Base-by-base conservation (phyloP, 2,113 vertebrate species). In the Pachycephala philippinensis region DNA sequence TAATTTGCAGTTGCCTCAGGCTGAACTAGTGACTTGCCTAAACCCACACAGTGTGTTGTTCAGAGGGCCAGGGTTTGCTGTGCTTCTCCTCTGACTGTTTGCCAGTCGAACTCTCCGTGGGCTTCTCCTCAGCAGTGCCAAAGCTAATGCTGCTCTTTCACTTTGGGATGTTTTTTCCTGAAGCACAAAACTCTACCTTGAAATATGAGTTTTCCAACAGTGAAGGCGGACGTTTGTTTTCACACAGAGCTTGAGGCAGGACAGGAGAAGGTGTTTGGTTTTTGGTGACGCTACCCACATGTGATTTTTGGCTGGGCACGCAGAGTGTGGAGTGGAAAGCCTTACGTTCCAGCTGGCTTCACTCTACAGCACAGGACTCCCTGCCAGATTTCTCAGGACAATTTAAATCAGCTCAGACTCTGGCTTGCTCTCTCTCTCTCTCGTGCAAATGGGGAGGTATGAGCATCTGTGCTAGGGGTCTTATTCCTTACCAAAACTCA, bases 241-340 rank as follows among this genome's bases (percentile, higher is more conserved):
- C 88, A 95, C 56, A 57, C 52, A 87, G 60, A 86, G 71, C 85
- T 89, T 35, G 56, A 92, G 64, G 79, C 71, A 84, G 92, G 95
- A 71, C 75, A 64, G 88, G 60, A 90, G 65, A 94, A 97, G 85
- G 90, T 92, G 93, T 90, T 93, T 95, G 92, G 44, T 14, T 94
- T 93, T 96, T 30, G n/a, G 86, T 26, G 33, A 92, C 0, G 9
- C 65, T 95, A 28, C 83, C 76, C 93, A 76, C 90, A 86, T 94
- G 76, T 84, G 83, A 68, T 87, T 93, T 92, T 95, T 96, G 96
- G 92, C 96, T 92, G 60, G 31, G 68, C 56, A 49, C 0, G 1
- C 91, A 72, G 47, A 74, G 49, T 0, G 1, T 78, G 64, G 80
- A 90, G 85, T 90, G 64, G 79, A 94, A 93, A 89, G 83, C 79